Conservation (phyloP, 2,888 invertebrate genomes). For the Falcaria lacertinaria region DNA sequence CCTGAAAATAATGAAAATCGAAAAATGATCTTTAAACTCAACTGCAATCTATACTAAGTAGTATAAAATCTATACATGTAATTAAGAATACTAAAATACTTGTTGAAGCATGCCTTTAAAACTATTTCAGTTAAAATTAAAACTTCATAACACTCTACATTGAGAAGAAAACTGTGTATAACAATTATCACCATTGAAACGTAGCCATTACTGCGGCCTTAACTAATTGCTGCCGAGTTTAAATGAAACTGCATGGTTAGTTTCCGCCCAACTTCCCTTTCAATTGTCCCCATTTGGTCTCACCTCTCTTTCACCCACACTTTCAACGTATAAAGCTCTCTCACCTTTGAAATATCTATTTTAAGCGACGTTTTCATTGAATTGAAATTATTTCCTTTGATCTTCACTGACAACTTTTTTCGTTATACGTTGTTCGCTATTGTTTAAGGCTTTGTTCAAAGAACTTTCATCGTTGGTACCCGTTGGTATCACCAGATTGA, state of each 20-base stretch:
- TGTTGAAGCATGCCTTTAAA: background rate
- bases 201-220: conserved; percentile 23
- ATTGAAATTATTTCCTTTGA: conserved; percentile 28
- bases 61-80: no score
- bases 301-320: conserved; percentile 14
- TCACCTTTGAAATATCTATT: conserved; percentile 18
- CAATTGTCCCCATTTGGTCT: conserved; percentile 21
- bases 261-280: conserved; percentile 35
- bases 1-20: no score
- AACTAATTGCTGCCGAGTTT: conserved; percentile 34
- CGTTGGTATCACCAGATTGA: no score
- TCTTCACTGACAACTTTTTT: conserved; percentile 18
- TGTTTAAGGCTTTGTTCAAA: no score
- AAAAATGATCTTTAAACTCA: no score
- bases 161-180: conserved; percentile 1
- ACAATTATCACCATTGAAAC: conserved; percentile 25
- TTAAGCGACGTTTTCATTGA: conserved; percentile 28
- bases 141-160: background rate
- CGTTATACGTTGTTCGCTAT: background rate
- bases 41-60: no score
- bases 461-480: no score
- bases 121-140: background rate
- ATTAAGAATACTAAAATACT: no score
- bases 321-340: conserved; percentile 7
- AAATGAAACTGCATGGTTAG: conserved; percentile 41